Base-by-base conservation (phyloP, 92 coral and sea anemone genomes). In the Phymanthus crucifer region DNA sequence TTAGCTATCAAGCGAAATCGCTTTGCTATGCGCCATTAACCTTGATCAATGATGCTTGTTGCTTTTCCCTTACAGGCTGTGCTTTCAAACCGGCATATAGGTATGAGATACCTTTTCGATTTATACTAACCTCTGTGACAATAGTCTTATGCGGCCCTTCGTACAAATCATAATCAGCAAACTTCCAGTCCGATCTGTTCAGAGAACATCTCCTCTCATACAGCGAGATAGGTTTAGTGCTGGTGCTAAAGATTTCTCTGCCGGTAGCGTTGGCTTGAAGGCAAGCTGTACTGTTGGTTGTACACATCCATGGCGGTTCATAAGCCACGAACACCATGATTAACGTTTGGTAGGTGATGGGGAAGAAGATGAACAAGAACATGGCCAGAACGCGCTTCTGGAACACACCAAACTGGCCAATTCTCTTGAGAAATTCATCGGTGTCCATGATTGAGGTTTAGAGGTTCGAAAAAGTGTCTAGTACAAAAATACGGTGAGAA, bases 281-380 rank as follows among this genome's bases (percentile, higher is more conserved):
- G 54, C 98, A 94, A 45, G 80, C 76, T 19, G 85, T 82, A 72
- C 94, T 93, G 75, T 90, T 86, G 6, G 74, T 34, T 6, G 85
- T 77, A 43, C 98, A 94, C 90, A 90, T 90, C 97, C 98, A 94
- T 0, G 98, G 97, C 23, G 98, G 91, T 40, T 94, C 98, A 56
- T 87, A 93, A 29, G 95, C 98, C 24, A 87, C 92, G 68, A 94
- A 94, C 56, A 91, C 92, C 98, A 92, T 92, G 76, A 90, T 87
- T 12, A 92, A 83, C 0, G 94, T 87, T 83, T 94, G 98, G 58
- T 88, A 94, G 17, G 97, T 94, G 27, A 84, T 84, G 21, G 98
- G 95, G 29, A 94, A 86, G 74, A 93, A 88, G 4, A 94, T 78
- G 52, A 90, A 84, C 69, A 84, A 69, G 71, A 94, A 94, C 95